Conservation (phyloP, 2,797 vertebrate species). For the Rhinatrema bivittatum region DNA sequence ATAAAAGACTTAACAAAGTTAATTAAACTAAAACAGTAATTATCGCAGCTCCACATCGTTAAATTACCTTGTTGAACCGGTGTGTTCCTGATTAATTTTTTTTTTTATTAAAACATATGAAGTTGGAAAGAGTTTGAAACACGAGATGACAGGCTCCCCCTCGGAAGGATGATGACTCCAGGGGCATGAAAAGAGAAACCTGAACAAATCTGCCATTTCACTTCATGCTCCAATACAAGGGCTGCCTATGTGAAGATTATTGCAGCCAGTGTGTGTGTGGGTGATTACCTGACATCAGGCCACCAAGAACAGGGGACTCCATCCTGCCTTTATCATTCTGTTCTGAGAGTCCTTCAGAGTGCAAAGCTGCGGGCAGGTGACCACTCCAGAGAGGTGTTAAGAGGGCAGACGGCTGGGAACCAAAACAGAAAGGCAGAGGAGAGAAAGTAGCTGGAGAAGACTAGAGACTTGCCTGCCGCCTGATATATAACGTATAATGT, state of each 20-base stretch:
- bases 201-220: accelerated
- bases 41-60: slow-evolving; percentile 64
- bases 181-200: slow-evolving; percentile 1
- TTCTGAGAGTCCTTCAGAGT: no score
- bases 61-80: slow-evolving; percentile 63
- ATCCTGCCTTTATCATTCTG: no score
- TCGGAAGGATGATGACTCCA: slow-evolving; percentile 7
- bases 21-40: slow-evolving; percentile 69
- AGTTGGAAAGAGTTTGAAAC: slow-evolving; percentile 41
- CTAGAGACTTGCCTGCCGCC: no score
- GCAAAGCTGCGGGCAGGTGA: no score
- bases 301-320: no score
- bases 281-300: no score
- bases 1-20: slow-evolving; percentile 65
- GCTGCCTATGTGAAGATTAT: no score
- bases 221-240: accelerated
- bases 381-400: no score
- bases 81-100: slow-evolving; percentile 71
- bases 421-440: slow-evolving; percentile 15
- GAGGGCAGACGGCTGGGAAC: no score
- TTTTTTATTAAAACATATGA: slow-evolving; percentile 65
- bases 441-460: no score
- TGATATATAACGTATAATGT: no score
- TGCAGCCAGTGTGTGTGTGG: no score
- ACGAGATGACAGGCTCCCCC: slow-evolving; percentile 28